phyloP scores from a whole-genome alignment of 2,888 invertebrate species.

The Augiades crinisus region DNA sequence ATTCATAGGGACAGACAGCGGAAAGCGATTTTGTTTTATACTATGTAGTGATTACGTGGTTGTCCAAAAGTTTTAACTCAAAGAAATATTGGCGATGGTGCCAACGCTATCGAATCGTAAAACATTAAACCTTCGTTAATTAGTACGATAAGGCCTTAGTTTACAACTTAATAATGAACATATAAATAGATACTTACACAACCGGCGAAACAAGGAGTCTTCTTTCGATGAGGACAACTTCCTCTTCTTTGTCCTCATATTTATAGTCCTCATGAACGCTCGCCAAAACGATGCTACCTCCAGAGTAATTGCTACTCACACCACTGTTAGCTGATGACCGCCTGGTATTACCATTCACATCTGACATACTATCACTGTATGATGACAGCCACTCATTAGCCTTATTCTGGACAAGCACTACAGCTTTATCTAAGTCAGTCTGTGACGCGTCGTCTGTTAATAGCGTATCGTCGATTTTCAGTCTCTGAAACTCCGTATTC shows the following conservation, averaged over 20 bases:
- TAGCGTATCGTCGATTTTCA: constrained; percentile 33
- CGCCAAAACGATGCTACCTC: constrained; percentile 72
- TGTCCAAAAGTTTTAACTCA: no score
- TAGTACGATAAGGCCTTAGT: no score
- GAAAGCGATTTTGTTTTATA: no score
- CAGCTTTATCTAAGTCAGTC: constrained; percentile 54
- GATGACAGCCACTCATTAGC: constrained; percentile 64
- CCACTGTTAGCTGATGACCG: constrained; percentile 72
- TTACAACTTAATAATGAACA: no score
- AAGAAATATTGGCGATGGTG: no score
- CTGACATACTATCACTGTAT: constrained; percentile 40
- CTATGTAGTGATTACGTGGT: no score
- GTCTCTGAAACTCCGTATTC: constrained; percentile 30
- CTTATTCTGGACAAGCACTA: constrained; percentile 62
- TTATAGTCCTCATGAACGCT: constrained; percentile 87
- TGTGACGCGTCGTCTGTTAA: constrained; percentile 46
- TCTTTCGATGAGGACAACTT: constrained; percentile 86
- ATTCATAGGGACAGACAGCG: no score
- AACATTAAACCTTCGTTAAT: no score
- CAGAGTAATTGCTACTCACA: constrained; percentile 65
- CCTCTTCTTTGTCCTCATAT: constrained; percentile 87
- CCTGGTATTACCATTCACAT: constrained; percentile 56
- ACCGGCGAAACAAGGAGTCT: constrained; percentile 77
- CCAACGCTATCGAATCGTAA: no score
- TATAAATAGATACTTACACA: constrained; percentile 81